phyloP scores from a whole-genome alignment of 35 echinoderm and acorn worm species.

The Apostichopus parvimensis region DNA sequence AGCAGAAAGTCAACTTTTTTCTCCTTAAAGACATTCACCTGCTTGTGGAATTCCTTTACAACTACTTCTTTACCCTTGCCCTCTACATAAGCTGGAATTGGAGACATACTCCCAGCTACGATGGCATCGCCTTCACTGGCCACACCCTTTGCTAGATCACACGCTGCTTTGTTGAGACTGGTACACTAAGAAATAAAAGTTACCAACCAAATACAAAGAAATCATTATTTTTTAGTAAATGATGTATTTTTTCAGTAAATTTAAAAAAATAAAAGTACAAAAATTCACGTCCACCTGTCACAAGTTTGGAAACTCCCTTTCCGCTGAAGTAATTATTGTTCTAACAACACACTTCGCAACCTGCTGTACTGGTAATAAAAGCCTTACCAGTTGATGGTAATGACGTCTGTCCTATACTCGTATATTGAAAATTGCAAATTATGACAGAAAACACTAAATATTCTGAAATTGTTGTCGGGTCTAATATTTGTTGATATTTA shows the following conservation, averaged over 20 bases:
- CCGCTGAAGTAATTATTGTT: background rate
- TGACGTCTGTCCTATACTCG: too few relatives aligned
- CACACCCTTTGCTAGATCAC: constrained; percentile 79
- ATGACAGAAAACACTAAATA: too few relatives aligned
- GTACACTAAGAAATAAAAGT: constrained; percentile 52
- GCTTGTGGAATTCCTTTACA: constrained; percentile 65
- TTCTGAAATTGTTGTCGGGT: too few relatives aligned
- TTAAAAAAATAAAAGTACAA: background rate
- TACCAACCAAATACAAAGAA: background rate
- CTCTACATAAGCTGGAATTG: constrained; percentile 46
- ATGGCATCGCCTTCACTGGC: constrained; percentile 81
- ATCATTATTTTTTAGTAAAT: background rate
- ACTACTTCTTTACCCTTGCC: constrained; percentile 72
- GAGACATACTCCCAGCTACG: constrained; percentile 78
- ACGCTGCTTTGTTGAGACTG: constrained; percentile 66
- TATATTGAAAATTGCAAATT: too few relatives aligned
- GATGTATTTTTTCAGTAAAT: background rate
- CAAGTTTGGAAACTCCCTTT: background rate
- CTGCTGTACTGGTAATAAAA: background rate
- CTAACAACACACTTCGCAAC: background rate
- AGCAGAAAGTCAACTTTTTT: constrained; percentile 89
- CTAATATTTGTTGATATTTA: too few relatives aligned
- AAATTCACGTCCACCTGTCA: background rate
- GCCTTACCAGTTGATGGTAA: too few relatives aligned
- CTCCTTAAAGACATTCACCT: constrained; percentile 60